phyloP scores from a whole-genome alignment of 2,888 invertebrate species.

The Dicroscelio sp. region DNA sequence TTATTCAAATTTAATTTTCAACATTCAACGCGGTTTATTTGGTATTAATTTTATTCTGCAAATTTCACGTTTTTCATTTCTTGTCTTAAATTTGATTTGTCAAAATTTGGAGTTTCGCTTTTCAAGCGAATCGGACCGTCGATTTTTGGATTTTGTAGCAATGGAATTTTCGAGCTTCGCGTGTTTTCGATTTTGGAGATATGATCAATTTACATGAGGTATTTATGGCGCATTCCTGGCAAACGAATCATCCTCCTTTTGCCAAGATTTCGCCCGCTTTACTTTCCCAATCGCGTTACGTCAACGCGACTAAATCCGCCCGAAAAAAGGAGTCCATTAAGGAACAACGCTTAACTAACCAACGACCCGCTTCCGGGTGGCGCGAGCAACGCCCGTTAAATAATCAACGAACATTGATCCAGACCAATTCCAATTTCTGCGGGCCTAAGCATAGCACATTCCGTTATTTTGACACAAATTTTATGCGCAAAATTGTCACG shows the following conservation, averaged over 20 bases:
- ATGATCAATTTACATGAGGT: constrained; percentile 47
- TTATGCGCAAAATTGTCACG: too few species aligned
- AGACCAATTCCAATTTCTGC: not conserved
- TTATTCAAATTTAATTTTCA: too few species aligned
- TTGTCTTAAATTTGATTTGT: not conserved
- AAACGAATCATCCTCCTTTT: constrained; percentile 74
- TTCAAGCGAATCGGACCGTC: too few species aligned
- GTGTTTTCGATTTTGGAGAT: not conserved
- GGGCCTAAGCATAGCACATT: not conserved
- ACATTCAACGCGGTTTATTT: too few species aligned
- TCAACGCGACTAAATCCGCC: constrained; percentile 54
- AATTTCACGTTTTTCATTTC: too few species aligned
- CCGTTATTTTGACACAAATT: not conserved
- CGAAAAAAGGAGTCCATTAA: constrained; percentile 64
- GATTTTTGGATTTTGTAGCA: too few species aligned
- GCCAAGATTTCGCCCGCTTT: constrained; percentile 81
- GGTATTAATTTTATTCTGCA: too few species aligned
- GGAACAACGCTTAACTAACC: constrained; percentile 42
- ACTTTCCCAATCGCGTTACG: constrained; percentile 73
- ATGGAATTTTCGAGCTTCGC: too few species aligned
- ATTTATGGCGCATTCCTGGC: constrained; percentile 88
- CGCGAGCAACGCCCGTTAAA: not conserved
- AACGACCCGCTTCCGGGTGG: constrained; percentile 43
- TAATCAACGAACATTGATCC: constrained; percentile 56
- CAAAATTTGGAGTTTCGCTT: too few species aligned